Evolutionary conservation across 2,888 invertebrate genomes (phyloP).

Genomic region (Melanostoma mellinum): DNA sequence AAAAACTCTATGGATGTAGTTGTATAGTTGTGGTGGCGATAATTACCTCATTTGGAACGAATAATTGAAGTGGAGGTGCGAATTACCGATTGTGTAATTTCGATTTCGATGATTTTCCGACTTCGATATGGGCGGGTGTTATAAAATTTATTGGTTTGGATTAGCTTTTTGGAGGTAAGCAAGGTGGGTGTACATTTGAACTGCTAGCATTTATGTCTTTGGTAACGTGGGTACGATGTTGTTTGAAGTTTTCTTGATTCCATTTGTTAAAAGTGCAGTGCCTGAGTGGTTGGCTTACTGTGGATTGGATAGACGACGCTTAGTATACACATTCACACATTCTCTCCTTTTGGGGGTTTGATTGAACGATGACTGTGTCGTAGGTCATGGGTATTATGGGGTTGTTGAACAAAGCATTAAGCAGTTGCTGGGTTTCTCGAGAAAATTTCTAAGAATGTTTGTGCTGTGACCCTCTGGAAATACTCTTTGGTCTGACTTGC

Average conservation of each 20-base stretch:
- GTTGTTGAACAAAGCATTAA: no score
- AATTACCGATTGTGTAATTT: slow-evolving; percentile 68
- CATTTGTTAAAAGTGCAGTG: slow-evolving; percentile 52
- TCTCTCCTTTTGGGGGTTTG: slow-evolving; percentile 47
- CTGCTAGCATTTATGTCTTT: slow-evolving; percentile 59
- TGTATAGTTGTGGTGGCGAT: slow-evolving; percentile 46
- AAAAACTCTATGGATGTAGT: slow-evolving; percentile 11
- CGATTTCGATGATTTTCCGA: slow-evolving; percentile 59
- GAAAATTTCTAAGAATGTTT: no score
- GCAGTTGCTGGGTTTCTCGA: no score
- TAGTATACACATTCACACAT: no score
- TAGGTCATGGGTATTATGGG: slow-evolving; percentile 30
- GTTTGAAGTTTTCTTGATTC: slow-evolving; percentile 16
- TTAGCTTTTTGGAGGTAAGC: slow-evolving; percentile 40
- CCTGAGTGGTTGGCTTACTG: slow-evolving; percentile 51
- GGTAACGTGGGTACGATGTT: slow-evolving; percentile 39
- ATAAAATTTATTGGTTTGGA: slow-evolving; percentile 46
- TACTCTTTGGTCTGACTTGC: no score
- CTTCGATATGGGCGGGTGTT: slow-evolving; percentile 64
- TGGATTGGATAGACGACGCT: slow-evolving; percentile 25
- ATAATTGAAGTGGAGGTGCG: slow-evolving; percentile 72
- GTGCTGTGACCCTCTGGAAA: no score
- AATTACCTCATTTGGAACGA: slow-evolving; percentile 72
- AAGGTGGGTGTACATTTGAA: slow-evolving; percentile 67
- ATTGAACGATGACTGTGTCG: slow-evolving; percentile 54